These are phyloP conservation scores for Myrmecophaga tridactyla DNA, from an alignment of 2,113 vertebrate species.

Conservation along the genomic window DNA sequence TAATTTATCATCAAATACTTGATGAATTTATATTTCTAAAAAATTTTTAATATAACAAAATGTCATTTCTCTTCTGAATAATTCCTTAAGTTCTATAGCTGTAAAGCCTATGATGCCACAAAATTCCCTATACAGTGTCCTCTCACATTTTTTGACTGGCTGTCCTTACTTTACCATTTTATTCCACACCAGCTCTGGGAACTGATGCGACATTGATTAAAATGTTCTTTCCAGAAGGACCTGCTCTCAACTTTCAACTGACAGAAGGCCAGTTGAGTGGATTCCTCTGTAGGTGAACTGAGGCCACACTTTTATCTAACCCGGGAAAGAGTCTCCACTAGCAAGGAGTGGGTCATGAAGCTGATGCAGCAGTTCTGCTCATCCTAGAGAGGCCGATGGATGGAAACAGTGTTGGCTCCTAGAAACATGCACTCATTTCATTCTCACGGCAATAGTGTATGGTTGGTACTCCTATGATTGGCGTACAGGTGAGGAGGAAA, in stretches of 20 bases:
- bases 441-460: rapidly evolving
- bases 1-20: neutral
- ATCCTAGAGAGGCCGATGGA: neutral
- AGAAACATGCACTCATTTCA: too few relatives aligned
- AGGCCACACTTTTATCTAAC: conserved; percentile 29
- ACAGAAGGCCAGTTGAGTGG: neutral
- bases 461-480: neutral
- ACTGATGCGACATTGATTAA: neutral
- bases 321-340: neutral
- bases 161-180: neutral
- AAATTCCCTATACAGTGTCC: neutral
- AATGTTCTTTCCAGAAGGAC: neutral
- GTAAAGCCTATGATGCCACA: neutral
- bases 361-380: neutral
- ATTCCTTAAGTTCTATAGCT: neutral
- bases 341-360: neutral
- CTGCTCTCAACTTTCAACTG: neutral
- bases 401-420: neutral
- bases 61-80: rapidly evolving
- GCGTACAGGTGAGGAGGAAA: neutral
- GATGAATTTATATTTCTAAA: neutral
- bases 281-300: neutral
- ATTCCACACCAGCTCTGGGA: neutral
- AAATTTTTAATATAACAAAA: neutral
- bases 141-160: neutral